Evolutionary conservation across 2,888 invertebrate genomes (phyloP).

Genomic region (Chydorus sphaericus): DNA sequence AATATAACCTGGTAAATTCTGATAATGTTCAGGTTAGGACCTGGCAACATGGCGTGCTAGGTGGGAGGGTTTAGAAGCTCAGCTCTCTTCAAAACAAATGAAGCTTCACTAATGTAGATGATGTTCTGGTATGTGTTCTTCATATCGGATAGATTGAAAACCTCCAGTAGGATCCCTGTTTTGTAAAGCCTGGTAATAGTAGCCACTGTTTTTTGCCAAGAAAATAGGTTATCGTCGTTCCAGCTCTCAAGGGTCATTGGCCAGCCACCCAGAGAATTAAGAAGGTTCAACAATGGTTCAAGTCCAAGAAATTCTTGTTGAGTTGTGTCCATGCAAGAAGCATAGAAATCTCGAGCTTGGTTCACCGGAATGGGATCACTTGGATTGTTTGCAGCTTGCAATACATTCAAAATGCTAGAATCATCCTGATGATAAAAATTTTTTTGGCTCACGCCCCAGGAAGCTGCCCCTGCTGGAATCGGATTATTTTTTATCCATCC

Average conservation of each 20-base stretch:
- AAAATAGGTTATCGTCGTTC: neutral
- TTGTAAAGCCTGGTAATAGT: slow-evolving; percentile 19
- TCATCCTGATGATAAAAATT: too few relatives aligned
- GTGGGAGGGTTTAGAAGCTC: slow-evolving; percentile 24
- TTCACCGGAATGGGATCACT: slow-evolving; percentile 42
- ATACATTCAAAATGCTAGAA: too few relatives aligned
- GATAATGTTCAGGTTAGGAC: too few relatives aligned
- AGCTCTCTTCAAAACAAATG: slow-evolving; percentile 23
- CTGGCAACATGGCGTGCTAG: too few relatives aligned
- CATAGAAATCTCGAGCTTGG: slow-evolving; percentile 50
- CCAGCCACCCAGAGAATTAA: slow-evolving; percentile 23
- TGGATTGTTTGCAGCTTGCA: too few relatives aligned
- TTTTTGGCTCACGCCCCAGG: too few relatives aligned
- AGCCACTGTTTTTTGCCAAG: neutral
- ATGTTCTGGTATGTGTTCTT: slow-evolving; percentile 25
- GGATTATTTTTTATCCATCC: too few relatives aligned
- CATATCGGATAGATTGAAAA: slow-evolving; percentile 24
- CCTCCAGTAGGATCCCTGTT: slow-evolving; percentile 28
- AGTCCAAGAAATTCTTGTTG: slow-evolving; percentile 23
- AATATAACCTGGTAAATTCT: too few relatives aligned
- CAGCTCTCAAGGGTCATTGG: neutral
- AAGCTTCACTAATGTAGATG: slow-evolving; percentile 26
- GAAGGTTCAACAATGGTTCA: slow-evolving; percentile 25
- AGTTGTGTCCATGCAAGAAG: slow-evolving; percentile 46
- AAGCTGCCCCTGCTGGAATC: too few relatives aligned